Percentiles rank a stretch among this genome's conserved stretches.
Conservation (phyloP, 1,140 invertebrate genomes). For the Scaptomyza pallida region DNA sequence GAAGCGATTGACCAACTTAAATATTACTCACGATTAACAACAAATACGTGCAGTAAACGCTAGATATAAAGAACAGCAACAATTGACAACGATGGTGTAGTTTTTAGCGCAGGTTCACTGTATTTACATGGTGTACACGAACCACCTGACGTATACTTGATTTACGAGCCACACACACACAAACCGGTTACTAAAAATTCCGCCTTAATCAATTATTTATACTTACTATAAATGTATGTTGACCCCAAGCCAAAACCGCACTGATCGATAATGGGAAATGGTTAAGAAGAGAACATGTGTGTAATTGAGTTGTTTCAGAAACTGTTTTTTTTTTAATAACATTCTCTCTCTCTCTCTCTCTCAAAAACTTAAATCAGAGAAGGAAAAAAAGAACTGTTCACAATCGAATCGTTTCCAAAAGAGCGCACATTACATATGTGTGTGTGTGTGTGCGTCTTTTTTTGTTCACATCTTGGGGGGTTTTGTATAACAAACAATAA, state of each 20-base stretch:
- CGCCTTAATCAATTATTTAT: conserved; percentile 1
- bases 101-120: neutral
- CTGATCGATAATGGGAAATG: conserved; percentile 6
- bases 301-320: conserved; percentile 49
- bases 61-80: no score
- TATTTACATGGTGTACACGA: conserved; percentile 9
- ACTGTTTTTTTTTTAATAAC: conserved; percentile 59
- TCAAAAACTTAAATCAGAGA: conserved; percentile 41
- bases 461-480: conserved; percentile 42
- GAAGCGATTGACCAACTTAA: neutral
- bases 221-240: neutral
- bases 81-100: no score
- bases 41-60: neutral
- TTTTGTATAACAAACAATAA: conserved; percentile 82
- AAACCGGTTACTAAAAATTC: conserved; percentile 56
- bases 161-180: conserved; percentile 27
- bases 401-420: conserved; percentile 46
- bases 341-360: conserved; percentile 34
- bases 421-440: neutral
- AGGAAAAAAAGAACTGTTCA: conserved; percentile 58
- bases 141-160: conserved; percentile 61
- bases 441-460: conserved; percentile 2
- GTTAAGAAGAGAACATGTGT: conserved; percentile 22
- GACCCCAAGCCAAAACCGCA: neutral
- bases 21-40: neutral